Conservation (phyloP, 2,113 vertebrate species). For the Rhodinocichla rosea region DNA sequence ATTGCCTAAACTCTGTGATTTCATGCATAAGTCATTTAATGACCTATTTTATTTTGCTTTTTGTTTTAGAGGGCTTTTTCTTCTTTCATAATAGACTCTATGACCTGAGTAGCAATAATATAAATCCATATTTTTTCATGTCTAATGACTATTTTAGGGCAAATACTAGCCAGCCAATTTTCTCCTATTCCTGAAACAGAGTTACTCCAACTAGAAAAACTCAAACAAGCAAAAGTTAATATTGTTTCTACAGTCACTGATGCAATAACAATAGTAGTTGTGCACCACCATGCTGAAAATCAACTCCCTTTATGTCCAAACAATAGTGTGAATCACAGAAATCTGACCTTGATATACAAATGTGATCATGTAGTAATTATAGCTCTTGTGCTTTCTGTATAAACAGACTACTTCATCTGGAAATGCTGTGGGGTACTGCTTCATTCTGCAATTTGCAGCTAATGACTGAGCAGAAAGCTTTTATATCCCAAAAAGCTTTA, state of each 20-base stretch:
- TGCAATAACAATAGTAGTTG: slow-evolving; percentile 53
- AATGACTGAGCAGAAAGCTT: slow-evolving; percentile 18
- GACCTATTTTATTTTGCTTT: neutral
- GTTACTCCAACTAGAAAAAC: neutral
- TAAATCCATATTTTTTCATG: neutral
- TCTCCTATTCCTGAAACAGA: neutral
- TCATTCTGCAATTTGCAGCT: slow-evolving; percentile 25
- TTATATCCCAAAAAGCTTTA: neutral
- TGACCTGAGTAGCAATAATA: neutral
- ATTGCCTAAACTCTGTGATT: neutral
- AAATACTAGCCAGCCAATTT: neutral
- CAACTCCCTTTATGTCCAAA: slow-evolving; percentile 63
- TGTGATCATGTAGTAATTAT: slow-evolving; percentile 62
- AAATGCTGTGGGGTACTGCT: slow-evolving; percentile 26
- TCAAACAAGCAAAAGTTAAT: slow-evolving; percentile 51
- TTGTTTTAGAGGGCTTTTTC: neutral
- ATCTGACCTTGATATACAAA: slow-evolving; percentile 67
- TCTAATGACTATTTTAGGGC: neutral
- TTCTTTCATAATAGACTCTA: neutral
- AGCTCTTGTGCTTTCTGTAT: slow-evolving; percentile 48
- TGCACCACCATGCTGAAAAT: slow-evolving; percentile 42
- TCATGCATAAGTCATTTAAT: neutral
- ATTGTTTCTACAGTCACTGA: slow-evolving; percentile 51
- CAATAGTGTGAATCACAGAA: slow-evolving; percentile 58
- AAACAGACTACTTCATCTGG: slow-evolving; percentile 53